phyloP scores from a whole-genome alignment of 2,113 vertebrate genomes.

The Odocoileus hemionus region DNA sequence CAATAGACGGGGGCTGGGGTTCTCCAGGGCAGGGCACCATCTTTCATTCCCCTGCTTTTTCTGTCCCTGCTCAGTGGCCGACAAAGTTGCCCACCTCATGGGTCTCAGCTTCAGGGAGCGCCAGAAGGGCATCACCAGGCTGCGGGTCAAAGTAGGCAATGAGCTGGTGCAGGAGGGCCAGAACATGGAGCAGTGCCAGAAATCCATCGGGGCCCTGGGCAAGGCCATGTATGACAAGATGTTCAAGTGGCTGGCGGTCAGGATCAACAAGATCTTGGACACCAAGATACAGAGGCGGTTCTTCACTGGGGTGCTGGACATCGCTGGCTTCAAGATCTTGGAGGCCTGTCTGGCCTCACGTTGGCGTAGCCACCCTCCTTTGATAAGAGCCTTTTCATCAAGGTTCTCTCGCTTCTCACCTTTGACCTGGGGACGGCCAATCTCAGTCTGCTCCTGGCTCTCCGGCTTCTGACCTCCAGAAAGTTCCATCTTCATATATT shows the following conservation, averaged over 20 bases:
- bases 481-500: neutral
- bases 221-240: slow-evolving; percentile 72
- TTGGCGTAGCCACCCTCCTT: neutral
- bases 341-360: slow-evolving; percentile 35
- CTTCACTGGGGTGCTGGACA: slow-evolving; percentile 71
- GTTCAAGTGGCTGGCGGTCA: slow-evolving; percentile 74
- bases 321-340: slow-evolving; percentile 72
- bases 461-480: neutral
- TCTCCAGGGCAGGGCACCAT: neutral
- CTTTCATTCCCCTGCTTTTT: neutral
- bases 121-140: slow-evolving; percentile 63
- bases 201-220: slow-evolving; percentile 59
- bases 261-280: slow-evolving; percentile 73
- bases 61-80: slow-evolving; percentile 21
- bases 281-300: slow-evolving; percentile 73
- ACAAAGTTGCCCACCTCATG: slow-evolving; percentile 68
- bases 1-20: accelerated
- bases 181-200: slow-evolving; percentile 66
- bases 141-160: slow-evolving; percentile 66
- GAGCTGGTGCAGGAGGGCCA: slow-evolving; percentile 75
- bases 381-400: neutral
- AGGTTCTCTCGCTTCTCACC: neutral
- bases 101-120: slow-evolving; percentile 62
- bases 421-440: neutral
- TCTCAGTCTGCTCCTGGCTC: neutral